Percentiles rank a stretch among this genome's conserved stretches.
These are phyloP conservation scores for Ailuropoda melanoleuca DNA, from an alignment of 2,113 vertebrate species.

Conservation along the genomic window DNA sequence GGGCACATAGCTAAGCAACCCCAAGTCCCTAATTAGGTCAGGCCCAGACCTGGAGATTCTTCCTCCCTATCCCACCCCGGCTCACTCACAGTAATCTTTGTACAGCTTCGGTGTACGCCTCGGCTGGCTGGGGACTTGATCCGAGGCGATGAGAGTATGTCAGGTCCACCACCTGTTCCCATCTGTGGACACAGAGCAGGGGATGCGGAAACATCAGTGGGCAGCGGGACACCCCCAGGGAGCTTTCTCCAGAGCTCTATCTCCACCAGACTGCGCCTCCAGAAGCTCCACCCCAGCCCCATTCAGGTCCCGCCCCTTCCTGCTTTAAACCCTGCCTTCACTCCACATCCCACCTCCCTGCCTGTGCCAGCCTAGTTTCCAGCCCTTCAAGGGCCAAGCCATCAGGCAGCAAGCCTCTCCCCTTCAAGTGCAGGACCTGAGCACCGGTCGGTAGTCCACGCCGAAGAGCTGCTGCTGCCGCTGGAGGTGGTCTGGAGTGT, in stretches of 20 bases:
- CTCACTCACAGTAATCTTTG: constrained; percentile 92
- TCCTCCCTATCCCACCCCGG: background rate
- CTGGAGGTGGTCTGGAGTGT: constrained; percentile 91
- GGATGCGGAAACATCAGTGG: background rate
- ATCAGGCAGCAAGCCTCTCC: background rate
- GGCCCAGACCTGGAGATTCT: background rate
- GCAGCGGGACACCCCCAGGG: background rate
- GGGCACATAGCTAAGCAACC: constrained; percentile 89
- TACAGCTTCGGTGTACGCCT: constrained; percentile 89
- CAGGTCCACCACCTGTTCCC: constrained; percentile 96
- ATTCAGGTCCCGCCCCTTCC: background rate
- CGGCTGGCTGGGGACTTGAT: constrained; percentile 89
- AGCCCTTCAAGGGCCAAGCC: background rate
- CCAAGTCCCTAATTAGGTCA: constrained; percentile 64
- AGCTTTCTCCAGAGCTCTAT: background rate
- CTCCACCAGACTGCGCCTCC: background rate
- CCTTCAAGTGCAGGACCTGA: constrained; percentile 81
- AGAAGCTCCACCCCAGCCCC: background rate
- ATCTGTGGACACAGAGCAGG: constrained; percentile 82
- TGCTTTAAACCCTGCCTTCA: background rate
- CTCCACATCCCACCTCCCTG: background rate
- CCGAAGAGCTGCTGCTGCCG: constrained; percentile 96
- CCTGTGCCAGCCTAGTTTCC: background rate
- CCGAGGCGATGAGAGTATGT: constrained; percentile 92
- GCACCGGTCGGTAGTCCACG: constrained; percentile 93